These are phyloP conservation scores for Gallinago paraguaiae DNA, from an alignment of 2,113 vertebrate species.

Conservation along the genomic window DNA sequence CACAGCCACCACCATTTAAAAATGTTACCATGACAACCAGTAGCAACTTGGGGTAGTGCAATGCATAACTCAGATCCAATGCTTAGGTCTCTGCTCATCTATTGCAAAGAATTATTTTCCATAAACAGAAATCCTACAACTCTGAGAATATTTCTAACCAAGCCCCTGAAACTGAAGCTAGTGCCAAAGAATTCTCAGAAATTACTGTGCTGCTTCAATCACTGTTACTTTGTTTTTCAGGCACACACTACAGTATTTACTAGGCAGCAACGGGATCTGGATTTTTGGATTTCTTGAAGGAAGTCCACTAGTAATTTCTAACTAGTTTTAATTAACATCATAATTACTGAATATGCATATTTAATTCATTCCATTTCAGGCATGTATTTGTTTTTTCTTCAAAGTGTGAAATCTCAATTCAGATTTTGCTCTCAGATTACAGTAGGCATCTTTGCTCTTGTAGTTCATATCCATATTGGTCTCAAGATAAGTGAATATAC, in stretches of 20 bases:
- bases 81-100: neutral
- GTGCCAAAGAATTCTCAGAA: neutral
- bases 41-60: neutral
- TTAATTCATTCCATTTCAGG: accelerated
- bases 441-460: neutral
- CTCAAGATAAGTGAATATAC: neutral
- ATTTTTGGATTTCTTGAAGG: neutral
- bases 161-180: neutral
- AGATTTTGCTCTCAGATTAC: neutral
- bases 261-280: neutral
- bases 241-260: neutral
- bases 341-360: neutral
- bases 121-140: neutral
- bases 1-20: slow-evolving; percentile 31
- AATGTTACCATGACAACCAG: slow-evolving; percentile 55
- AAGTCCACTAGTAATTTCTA: neutral
- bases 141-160: neutral
- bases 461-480: accelerated
- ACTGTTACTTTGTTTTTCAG: neutral
- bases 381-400: accelerated
- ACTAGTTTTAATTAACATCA: neutral
- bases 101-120: neutral
- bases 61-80: neutral
- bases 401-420: neutral
- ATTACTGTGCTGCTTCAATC: neutral